Percentiles rank a stretch among this genome's conserved stretches.
These are phyloP conservation scores for Lottia scabra DNA, from an alignment of 2,888 invertebrate genomes.

Conservation along the genomic window DNA sequence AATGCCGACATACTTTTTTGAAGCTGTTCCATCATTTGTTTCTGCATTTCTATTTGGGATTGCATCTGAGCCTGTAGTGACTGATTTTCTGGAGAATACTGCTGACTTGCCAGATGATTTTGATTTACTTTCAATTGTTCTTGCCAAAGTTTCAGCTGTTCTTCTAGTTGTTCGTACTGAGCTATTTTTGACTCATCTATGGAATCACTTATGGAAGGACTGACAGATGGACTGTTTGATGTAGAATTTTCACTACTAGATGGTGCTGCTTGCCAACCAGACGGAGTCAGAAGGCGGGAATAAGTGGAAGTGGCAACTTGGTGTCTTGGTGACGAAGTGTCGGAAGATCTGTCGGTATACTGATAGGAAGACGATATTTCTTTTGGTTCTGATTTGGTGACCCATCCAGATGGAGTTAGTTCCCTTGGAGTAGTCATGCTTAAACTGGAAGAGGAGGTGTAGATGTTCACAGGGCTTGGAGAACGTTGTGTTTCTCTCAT, in stretches of 20 bases:
- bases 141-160: constrained; percentile 61
- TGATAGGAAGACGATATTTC: neutral
- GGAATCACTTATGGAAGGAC: neutral
- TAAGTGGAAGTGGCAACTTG: neutral
- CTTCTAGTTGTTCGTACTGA: constrained; percentile 57
- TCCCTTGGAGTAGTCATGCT: neutral
- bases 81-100: constrained; percentile 40
- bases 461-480: constrained; percentile 6
- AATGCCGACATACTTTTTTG: constrained; percentile 48
- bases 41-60: constrained; percentile 50
- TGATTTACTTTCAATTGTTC: constrained; percentile 60
- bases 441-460: neutral
- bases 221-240: neutral
- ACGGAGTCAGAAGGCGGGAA: neutral
- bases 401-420: constrained; percentile 2
- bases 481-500: constrained; percentile 24
- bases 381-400: neutral
- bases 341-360: neutral
- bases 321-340: neutral
- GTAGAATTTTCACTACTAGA: neutral
- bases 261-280: neutral
- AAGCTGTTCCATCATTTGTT: constrained; percentile 50
- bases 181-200: constrained; percentile 37
- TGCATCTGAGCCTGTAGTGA: constrained; percentile 50
- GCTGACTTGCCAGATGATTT: constrained; percentile 46